Conservation (phyloP, 53 echinoderm and acorn worm species). For the Astropecten irregularis region DNA sequence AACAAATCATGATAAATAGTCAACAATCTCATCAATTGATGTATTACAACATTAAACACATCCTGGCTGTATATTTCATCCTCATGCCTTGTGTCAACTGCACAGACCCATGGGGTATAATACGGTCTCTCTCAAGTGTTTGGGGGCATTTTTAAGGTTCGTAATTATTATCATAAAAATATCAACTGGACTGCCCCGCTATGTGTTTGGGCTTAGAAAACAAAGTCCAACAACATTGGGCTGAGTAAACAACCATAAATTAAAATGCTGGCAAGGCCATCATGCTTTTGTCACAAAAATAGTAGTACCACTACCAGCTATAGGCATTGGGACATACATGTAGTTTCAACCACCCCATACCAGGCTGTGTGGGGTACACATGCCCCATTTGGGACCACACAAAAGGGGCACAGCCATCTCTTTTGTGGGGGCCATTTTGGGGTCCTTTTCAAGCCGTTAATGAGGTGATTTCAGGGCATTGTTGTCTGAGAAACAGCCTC, state of each 20-base stretch:
- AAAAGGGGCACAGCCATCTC: conserved; percentile 27
- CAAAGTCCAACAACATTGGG: conserved; percentile 43
- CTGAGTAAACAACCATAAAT: conserved; percentile 54
- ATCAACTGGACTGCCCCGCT: conserved; percentile 24
- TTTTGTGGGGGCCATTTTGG: conserved; percentile 36
- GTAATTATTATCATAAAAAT: conserved; percentile 55
- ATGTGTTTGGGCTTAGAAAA: conserved; percentile 46
- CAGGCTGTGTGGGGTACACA: conserved; percentile 32
- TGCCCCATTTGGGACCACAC: conserved; percentile 35
- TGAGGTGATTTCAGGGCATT: conserved; percentile 23
- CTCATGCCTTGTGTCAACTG: conserved; percentile 38
- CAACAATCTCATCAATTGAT: no score
- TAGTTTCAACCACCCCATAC: not conserved
- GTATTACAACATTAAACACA: not conserved
- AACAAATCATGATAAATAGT: no score
- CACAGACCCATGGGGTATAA: no score
- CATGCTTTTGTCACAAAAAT: conserved; percentile 19
- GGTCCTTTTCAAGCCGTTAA: conserved; percentile 12
- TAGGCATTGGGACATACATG: not conserved
- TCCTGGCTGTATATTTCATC: conserved; percentile 2
- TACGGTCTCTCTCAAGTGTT: no score
- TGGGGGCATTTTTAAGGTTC: no score
- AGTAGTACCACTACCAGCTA: no score
- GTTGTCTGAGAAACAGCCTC: not conserved
- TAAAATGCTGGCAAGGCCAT: conserved; percentile 20